A percentile compares a stretch with the other conserved stretches of the same genome.
These are phyloP conservation scores for Eristalis arbustorum DNA, from an alignment of 2,888 invertebrate species.

Conservation along the genomic window DNA sequence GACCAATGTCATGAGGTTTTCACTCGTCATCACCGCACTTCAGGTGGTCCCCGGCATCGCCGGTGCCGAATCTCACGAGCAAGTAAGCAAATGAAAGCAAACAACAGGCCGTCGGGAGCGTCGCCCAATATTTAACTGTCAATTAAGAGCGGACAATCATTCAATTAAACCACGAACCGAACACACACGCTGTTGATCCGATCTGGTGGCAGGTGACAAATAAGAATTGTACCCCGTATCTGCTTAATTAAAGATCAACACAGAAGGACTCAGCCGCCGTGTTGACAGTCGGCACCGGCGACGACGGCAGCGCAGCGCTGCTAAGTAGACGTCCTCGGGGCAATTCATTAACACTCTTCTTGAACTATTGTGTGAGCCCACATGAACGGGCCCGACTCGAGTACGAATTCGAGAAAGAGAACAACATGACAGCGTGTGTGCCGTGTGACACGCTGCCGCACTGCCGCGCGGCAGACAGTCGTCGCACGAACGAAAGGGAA, in stretches of 20 bases:
- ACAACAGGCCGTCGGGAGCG: conserved; percentile 20
- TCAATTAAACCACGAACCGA: conserved; percentile 43
- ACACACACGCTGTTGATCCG: conserved; percentile 2
- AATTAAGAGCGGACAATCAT: conserved; percentile 61
- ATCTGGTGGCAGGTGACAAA: conserved; percentile 57
- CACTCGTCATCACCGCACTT: conserved; percentile 41
- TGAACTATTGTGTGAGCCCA: conserved; percentile 51
- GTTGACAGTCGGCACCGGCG: conserved; percentile 32
- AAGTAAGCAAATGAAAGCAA: conserved; percentile 28
- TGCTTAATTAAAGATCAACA: conserved; percentile 66
- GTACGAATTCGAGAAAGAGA: conserved; percentile 16
- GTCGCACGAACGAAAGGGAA: conserved; percentile 64
- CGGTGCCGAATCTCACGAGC: not conserved
- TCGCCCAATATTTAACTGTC: conserved; percentile 65
- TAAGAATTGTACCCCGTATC: conserved; percentile 56
- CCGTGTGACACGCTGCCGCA: conserved; percentile 40
- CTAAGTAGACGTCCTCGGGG: conserved; percentile 76
- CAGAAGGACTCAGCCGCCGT: conserved; percentile 32
- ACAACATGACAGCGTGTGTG: conserved; percentile 49
- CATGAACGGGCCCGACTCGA: conserved; percentile 8
- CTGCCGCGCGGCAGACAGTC: conserved; percentile 47
- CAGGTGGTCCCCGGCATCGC: conserved; percentile 43
- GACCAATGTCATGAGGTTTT: conserved; percentile 44
- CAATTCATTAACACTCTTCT: conserved; percentile 78
- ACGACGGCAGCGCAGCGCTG: not conserved